phyloP scores from a whole-genome alignment of 2,113 vertebrate genomes.

The Ranitomeya imitator region DNA sequence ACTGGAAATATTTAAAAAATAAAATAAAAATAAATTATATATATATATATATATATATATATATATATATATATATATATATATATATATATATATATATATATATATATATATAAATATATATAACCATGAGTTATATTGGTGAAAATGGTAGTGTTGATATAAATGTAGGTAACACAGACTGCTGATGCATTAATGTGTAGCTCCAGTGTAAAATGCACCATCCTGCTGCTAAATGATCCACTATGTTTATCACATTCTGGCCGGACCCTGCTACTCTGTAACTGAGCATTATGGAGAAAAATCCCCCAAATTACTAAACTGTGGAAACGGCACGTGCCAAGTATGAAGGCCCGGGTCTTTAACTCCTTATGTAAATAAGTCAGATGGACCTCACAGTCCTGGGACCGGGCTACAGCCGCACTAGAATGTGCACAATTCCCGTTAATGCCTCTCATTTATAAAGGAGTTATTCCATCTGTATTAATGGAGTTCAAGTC shows the following conservation, averaged over 20 bases:
- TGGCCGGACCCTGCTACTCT: neutral
- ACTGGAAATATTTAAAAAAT: no score
- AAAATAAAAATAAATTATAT: no score
- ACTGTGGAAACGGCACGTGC: neutral
- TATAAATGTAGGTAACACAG: neutral
- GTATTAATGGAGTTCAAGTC: conserved; percentile 13
- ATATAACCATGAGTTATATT: no score
- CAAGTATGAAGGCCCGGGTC: conserved; percentile 8
- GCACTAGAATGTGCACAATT: neutral
- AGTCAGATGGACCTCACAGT: neutral
- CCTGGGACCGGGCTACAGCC: neutral
- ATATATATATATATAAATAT: no score
- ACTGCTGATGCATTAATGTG: neutral
- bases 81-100: no score
- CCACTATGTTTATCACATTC: neutral
- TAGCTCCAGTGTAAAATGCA: neutral
- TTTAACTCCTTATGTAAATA: neutral
- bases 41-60: no score
- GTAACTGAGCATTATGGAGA: neutral
- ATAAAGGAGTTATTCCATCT: conserved; percentile 12
- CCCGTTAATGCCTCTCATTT: neutral
- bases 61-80: no score
- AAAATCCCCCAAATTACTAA: neutral
- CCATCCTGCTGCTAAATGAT: neutral
- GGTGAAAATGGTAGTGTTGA: neutral